Conservation (phyloP, 2,888 invertebrate species). For the Allygus modestus region DNA sequence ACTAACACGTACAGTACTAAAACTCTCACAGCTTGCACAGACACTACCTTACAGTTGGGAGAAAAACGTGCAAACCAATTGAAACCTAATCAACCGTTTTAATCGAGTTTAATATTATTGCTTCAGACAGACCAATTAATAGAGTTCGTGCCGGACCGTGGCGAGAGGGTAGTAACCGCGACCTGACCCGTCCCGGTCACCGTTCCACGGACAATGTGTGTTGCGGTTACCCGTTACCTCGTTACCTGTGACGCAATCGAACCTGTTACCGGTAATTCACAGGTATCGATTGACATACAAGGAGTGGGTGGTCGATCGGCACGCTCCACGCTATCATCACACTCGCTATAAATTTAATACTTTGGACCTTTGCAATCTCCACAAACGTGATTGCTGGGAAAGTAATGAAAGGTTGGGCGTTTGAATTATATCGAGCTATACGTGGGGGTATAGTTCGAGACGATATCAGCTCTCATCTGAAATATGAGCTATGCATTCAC, state of each 20-base stretch:
- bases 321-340: background rate
- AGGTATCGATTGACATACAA: conserved; percentile 8
- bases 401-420: background rate
- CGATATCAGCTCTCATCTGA: too few relatives aligned
- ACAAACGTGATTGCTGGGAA: background rate
- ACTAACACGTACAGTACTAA: too few relatives aligned
- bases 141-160: conserved; percentile 4
- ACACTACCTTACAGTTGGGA: background rate
- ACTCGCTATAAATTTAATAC: background rate
- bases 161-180: background rate
- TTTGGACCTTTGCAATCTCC: background rate
- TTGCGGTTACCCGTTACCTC: conserved; percentile 16
- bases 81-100: conserved; percentile 17
- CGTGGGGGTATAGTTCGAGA: too few relatives aligned
- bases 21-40: background rate
- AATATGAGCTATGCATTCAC: too few relatives aligned
- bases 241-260: background rate
- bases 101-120: conserved; percentile 32
- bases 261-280: conserved; percentile 14
- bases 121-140: conserved; percentile 44
- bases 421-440: too few relatives aligned
- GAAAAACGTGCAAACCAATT: conserved; percentile 34
- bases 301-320: background rate
- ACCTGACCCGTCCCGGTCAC: conserved; percentile 4
- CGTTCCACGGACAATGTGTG: background rate